phyloP scores from a whole-genome alignment of 2,113 vertebrate species.

The Himantopus leucocephalus region DNA sequence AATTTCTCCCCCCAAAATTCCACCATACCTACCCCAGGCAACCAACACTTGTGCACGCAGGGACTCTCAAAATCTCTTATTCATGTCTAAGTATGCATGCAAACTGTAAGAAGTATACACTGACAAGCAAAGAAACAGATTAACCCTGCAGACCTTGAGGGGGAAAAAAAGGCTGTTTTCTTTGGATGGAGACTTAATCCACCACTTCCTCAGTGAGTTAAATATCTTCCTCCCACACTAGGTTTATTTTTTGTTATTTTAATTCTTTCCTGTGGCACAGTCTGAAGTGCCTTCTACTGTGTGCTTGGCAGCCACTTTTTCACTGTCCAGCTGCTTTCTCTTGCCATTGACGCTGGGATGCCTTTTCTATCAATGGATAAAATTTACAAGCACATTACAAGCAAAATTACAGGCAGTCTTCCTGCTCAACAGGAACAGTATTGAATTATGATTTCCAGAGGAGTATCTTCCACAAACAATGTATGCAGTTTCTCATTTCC shows the following conservation, averaged over 20 bases:
- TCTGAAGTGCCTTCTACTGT: neutral
- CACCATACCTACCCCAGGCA: neutral
- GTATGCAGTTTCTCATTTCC: constrained; percentile 16
- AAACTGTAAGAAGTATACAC: neutral
- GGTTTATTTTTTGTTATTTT: neutral
- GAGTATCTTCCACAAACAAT: constrained; percentile 8
- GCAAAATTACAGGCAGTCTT: constrained; percentile 6
- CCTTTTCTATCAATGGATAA: constrained; percentile 1
- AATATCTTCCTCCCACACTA: neutral
- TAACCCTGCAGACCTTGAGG: neutral
- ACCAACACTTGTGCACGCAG: neutral
- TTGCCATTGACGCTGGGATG: neutral
- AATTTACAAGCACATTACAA: neutral
- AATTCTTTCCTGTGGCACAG: neutral
- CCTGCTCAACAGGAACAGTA: neutral
- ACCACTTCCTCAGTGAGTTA: neutral
- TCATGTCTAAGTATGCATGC: neutral
- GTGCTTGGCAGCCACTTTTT: neutral
- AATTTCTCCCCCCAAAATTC: neutral
- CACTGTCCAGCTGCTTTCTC: neutral
- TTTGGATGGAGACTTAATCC: neutral
- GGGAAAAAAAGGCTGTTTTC: neutral
- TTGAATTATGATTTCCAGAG: constrained; percentile 41
- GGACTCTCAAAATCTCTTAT: neutral
- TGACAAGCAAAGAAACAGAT: neutral